Base-by-base conservation (phyloP, 2,888 invertebrate species). In the Philereme vetulata region DNA sequence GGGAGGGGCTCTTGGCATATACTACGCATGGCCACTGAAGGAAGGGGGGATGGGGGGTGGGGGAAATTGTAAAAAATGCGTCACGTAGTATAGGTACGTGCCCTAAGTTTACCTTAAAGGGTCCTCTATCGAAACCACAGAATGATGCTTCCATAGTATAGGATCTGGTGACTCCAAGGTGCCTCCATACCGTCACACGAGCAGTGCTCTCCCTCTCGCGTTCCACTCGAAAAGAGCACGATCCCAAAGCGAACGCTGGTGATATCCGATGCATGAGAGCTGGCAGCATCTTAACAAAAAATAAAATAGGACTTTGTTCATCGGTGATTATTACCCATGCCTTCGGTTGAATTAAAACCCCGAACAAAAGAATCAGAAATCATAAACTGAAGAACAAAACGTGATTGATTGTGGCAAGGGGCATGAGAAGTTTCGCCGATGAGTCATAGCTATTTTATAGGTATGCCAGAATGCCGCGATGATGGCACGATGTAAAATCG, bases 101-200 rank as follows among this genome's bases (percentile, higher is more conserved):
- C 51, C 46, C 21, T 45, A 42, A 36, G 8, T 46, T 64, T 56
- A 95, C 95, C 92, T 94, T 94, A 77, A 94, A 95, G 10, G 94
- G 93, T 40, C 97, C 96, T 75, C 95, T 93, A 75, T 97, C 96
- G 80, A 95, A 96, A 45, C 97, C 97, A 78, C 96, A 97, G 85
- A 96, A 97, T 53, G 96, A 96, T 56, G 96, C 96, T 85, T 97
- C 97, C 94, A 97, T 95, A 36, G 97, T 97, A 88, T 97, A 97
- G 59, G 93, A 94, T 64, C 96, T 93, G 47, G 94, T 91, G 60
- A 97, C 95, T 11, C 95, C 95, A 65, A 97, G 95, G 81, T 97
- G 96, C 53, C 97, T 90, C 97, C 97, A 97, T 58, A 97, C 94
- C 0, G 97, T 96, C 66, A 97, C 96, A 49, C 97, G 93, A 4